Conservation (phyloP, 2,797 vertebrate genomes). For the Spondyliosoma cantharus region DNA sequence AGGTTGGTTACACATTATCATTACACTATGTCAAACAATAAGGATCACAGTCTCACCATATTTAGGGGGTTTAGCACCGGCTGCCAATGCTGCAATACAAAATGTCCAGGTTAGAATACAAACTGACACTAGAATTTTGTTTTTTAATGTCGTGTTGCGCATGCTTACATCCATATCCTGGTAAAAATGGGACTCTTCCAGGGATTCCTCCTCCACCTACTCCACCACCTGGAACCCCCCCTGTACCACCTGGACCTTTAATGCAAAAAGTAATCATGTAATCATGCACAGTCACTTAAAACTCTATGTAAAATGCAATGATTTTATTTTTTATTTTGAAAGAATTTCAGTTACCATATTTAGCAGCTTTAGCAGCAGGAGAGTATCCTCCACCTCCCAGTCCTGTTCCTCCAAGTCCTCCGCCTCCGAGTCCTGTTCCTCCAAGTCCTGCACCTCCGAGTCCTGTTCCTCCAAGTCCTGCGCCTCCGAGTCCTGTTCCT, state of each 20-base stretch:
- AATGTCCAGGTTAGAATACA: conserved; percentile 11
- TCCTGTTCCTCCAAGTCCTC: conserved; percentile 16
- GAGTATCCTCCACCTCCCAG: conserved; percentile 33
- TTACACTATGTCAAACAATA: neutral
- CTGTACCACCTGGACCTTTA: conserved; percentile 59
- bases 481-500: conserved; percentile 9
- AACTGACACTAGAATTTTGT: neutral
- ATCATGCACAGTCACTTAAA: neutral
- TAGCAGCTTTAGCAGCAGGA: conserved; percentile 71
- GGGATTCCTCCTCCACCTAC: conserved; percentile 50
- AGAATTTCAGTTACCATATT: conserved; percentile 70
- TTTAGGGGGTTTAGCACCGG: conserved; percentile 72
- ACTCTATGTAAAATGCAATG: neutral
- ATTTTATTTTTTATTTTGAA: neutral
- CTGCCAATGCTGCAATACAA: conserved; percentile 63
- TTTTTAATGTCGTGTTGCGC: neutral
- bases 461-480: too few relatives aligned
- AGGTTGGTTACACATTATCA: neutral
- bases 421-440: conserved; percentile 6
- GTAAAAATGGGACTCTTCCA: conserved; percentile 57
- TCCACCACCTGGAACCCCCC: conserved; percentile 45
- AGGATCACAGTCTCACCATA: conserved; percentile 65
- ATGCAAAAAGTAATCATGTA: neutral
- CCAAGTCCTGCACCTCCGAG: neutral
- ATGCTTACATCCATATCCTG: conserved; percentile 77